phyloP scores from a whole-genome alignment of 2,888 invertebrate genomes.

The Campopleginae sp. region DNA sequence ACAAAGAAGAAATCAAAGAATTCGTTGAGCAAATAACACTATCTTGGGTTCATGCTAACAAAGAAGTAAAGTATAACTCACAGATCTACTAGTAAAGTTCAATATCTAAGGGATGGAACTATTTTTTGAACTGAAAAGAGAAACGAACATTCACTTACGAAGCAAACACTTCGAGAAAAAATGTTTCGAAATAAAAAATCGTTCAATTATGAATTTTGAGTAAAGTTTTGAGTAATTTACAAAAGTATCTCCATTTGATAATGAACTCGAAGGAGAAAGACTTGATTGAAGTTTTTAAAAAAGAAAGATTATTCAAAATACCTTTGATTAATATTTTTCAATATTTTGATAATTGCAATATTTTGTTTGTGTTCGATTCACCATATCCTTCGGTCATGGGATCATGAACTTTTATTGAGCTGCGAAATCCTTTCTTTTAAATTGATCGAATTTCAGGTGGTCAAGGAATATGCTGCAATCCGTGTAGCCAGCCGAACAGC shows the following conservation, averaged over 20 bases:
- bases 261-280: background rate
- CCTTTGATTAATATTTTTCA: background rate
- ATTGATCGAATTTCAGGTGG: slow-evolving; percentile 55
- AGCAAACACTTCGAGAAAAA: background rate
- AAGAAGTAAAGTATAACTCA: slow-evolving; percentile 70
- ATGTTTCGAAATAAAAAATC: slow-evolving; percentile 5
- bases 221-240: background rate
- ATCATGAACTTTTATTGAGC: slow-evolving; percentile 23
- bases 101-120: background rate
- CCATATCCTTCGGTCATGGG: background rate
- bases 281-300: background rate
- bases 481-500: slow-evolving; percentile 75
- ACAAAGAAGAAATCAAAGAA: slow-evolving; percentile 69
- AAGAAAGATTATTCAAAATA: background rate
- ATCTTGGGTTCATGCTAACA: slow-evolving; percentile 73
- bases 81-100: background rate
- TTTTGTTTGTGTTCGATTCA: background rate
- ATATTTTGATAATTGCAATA: background rate
- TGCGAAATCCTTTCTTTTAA: slow-evolving; percentile 50
- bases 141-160: too few relatives aligned
- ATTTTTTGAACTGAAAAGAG: background rate
- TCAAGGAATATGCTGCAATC: slow-evolving; percentile 73
- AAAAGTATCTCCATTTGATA: background rate
- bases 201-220: background rate
- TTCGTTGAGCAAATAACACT: slow-evolving; percentile 73